A percentile compares a stretch with the other conserved stretches of the same genome.
These are phyloP conservation scores for Gymnarchus niloticus DNA, from an alignment of 2,113 vertebrate genomes.

Conservation along the genomic window DNA sequence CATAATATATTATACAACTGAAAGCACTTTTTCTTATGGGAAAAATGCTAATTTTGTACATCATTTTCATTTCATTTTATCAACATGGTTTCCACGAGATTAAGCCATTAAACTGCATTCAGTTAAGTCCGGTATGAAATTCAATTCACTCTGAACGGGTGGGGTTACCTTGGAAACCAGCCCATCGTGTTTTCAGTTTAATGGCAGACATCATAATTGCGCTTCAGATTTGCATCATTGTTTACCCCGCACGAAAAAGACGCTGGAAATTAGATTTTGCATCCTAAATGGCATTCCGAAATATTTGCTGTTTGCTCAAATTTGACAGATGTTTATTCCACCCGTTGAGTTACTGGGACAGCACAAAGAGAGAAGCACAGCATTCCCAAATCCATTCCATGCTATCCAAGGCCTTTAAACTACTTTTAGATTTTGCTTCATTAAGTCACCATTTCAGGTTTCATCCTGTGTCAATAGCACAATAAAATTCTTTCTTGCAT, in stretches of 20 bases:
- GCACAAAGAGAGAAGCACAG: background rate
- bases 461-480: no score
- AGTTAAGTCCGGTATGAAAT: conserved; percentile 19
- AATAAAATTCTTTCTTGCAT: conserved; percentile 38
- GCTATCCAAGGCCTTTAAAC: conserved; percentile 35
- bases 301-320: background rate
- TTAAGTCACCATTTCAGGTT: conserved; percentile 23
- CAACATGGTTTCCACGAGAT: conserved; percentile 4
- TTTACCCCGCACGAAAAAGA: background rate
- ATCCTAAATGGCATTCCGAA: background rate
- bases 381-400: conserved; percentile 32
- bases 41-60: conserved; percentile 7
- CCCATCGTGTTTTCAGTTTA: conserved; percentile 41
- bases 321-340: background rate
- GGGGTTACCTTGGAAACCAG: conserved; percentile 46
- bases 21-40: background rate
- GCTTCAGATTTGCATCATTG: conserved; percentile 17
- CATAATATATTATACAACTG: conserved; percentile 42
- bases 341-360: background rate
- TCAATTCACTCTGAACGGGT: conserved; percentile 24
- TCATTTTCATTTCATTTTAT: conserved; percentile 17
- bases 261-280: background rate
- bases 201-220: conserved; percentile 42
- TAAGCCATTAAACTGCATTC: conserved; percentile 13
- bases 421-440: conserved; percentile 42